Conservation (phyloP, 1,140 invertebrate species). For the Diabrotica undecimpunctata region DNA sequence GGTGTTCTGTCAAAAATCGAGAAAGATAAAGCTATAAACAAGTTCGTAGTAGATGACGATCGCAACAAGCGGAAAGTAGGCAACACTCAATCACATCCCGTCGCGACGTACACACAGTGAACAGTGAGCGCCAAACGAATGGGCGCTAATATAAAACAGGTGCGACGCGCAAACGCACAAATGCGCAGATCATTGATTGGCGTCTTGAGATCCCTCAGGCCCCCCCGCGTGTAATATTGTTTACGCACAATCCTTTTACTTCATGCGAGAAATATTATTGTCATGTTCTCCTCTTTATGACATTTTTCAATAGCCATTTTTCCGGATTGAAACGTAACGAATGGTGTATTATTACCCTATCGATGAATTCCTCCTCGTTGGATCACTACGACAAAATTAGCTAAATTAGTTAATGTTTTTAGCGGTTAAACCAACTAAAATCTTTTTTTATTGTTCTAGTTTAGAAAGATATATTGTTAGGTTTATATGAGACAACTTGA, state of each 20-base stretch:
- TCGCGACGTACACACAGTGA: neutral
- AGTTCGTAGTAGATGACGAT: neutral
- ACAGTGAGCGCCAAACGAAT: neutral
- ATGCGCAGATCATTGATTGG: constrained; percentile 37
- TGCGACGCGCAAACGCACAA: constrained; percentile 36
- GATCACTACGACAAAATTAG: neutral
- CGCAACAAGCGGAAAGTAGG: constrained; percentile 3
- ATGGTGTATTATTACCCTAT: no score
- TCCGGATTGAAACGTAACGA: neutral
- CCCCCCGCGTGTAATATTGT: constrained; percentile 27
- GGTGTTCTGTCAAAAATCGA: no score
- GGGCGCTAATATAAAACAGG: constrained; percentile 25
- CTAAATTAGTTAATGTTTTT: neutral
- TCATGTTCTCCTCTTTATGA: constrained; percentile 1
- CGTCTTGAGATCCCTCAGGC: constrained; percentile 28
- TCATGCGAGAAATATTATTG: neutral
- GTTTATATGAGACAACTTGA: no score
- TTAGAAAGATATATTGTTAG: no score
- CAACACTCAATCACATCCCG: constrained; percentile 24
- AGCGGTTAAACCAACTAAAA: no score
- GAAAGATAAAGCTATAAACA: neutral
- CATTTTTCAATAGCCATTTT: constrained; percentile 6
- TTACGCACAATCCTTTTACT: constrained; percentile 31
- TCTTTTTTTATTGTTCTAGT: no score
- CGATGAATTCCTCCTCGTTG: neutral